Conservation (phyloP, 2,113 vertebrate species). For the Alethe castanea region DNA sequence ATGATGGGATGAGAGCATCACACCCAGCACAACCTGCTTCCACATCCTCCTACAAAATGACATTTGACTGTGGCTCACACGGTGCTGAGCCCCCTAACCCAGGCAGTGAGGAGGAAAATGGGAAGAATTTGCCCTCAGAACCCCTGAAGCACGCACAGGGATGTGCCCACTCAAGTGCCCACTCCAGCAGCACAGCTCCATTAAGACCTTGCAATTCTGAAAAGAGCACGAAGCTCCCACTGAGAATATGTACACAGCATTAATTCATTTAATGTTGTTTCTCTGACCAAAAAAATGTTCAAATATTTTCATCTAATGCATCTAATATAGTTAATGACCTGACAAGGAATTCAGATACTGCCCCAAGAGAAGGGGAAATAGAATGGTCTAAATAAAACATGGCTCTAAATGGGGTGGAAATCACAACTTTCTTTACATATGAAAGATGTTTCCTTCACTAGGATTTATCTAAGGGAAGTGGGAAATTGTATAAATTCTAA, state of each 20-base stretch:
- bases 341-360: neutral
- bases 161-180: fast-evolving
- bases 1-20: too few species aligned
- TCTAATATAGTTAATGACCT: conserved; percentile 29
- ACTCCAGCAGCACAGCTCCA: neutral
- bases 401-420: neutral
- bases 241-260: neutral
- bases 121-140: neutral
- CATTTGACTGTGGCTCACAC: too few species aligned
- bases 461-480: neutral
- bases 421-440: neutral
- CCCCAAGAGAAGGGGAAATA: neutral
- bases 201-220: neutral
- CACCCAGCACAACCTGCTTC: too few species aligned
- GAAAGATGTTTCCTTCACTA: neutral
- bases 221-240: neutral
- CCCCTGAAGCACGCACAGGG: neutral
- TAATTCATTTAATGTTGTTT: neutral
- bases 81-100: neutral
- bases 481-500: neutral
- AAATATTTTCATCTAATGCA: neutral
- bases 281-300: neutral
- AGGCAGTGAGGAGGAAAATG: fast-evolving
- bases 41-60: too few species aligned
- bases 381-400: neutral